Evolutionary conservation across 2,797 vertebrate genomes (phyloP).

Genomic region (Ibycter americanus): DNA sequence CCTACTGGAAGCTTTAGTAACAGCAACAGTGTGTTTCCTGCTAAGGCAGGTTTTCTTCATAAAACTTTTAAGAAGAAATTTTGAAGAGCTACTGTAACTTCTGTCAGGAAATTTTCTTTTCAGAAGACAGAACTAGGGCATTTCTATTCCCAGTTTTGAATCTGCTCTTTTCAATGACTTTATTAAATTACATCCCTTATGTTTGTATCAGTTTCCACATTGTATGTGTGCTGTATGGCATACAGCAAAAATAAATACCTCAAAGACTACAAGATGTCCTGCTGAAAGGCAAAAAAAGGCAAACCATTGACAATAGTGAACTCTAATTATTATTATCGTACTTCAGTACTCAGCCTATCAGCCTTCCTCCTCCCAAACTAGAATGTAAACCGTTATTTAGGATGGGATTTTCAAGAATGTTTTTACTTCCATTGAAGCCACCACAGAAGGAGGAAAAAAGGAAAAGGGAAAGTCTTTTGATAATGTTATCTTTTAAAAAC

Average conservation of each 20-base stretch:
- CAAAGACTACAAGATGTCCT: background rate
- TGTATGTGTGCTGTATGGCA: rapidly evolving
- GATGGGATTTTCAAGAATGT: background rate
- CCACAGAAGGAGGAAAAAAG: background rate
- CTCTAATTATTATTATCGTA: background rate
- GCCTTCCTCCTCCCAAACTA: background rate
- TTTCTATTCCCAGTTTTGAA: background rate
- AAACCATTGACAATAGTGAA: background rate
- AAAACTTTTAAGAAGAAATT: background rate
- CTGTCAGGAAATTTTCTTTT: background rate
- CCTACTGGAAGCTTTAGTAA: background rate
- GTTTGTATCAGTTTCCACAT: background rate
- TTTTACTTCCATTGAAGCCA: background rate
- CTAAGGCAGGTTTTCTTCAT: background rate
- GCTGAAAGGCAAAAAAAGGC: background rate
- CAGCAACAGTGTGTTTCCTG: background rate
- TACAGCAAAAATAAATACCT: background rate
- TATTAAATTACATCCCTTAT: background rate
- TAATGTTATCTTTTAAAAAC: background rate
- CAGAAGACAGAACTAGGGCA: background rate
- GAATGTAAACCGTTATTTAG: background rate
- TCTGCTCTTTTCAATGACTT: background rate
- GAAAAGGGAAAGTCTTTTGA: background rate
- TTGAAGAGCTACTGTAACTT: background rate
- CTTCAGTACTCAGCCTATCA: background rate